Percentiles rank a stretch among this genome's conserved stretches.
Conservation (phyloP, 2,888 invertebrate species). For the Drosophila emarginata region DNA sequence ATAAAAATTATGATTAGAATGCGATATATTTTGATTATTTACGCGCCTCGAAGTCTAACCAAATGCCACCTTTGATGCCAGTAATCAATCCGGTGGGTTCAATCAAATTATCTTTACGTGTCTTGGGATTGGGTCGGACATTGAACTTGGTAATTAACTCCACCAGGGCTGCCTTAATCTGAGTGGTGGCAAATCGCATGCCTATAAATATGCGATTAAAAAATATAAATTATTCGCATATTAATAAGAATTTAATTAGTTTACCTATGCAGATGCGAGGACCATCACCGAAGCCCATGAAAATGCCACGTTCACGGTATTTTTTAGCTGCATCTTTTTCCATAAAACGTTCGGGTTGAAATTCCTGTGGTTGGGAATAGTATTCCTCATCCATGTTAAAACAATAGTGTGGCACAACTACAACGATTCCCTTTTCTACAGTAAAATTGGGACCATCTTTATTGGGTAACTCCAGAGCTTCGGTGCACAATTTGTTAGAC, state of each 20-base stretch:
- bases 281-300: conserved; percentile 79
- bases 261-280: conserved; percentile 79
- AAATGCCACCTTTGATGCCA: conserved; percentile 72
- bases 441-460: conserved; percentile 63
- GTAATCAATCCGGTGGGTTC: conserved; percentile 67
- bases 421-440: conserved; percentile 59
- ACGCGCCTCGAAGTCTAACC: conserved; percentile 70
- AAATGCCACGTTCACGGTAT: conserved; percentile 74
- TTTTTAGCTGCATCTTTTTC: conserved; percentile 74
- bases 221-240: conserved; percentile 6
- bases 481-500: conserved; percentile 72
- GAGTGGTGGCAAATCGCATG: conserved; percentile 79
- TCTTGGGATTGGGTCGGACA: conserved; percentile 75
- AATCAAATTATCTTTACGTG: conserved; percentile 72
- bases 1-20: too few species aligned
- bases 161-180: conserved; percentile 79
- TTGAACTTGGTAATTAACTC: conserved; percentile 78
- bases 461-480: conserved; percentile 63
- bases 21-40: neutral
- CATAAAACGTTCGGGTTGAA: conserved; percentile 78
- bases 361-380: conserved; percentile 70
- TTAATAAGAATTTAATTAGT: neutral
- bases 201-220: conserved; percentile 53
- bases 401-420: conserved; percentile 69
- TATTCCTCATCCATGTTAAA: conserved; percentile 72